Evolutionary conservation across 2,888 invertebrate species (phyloP).

Genomic region (Hemicrepidius hirtus): DNA sequence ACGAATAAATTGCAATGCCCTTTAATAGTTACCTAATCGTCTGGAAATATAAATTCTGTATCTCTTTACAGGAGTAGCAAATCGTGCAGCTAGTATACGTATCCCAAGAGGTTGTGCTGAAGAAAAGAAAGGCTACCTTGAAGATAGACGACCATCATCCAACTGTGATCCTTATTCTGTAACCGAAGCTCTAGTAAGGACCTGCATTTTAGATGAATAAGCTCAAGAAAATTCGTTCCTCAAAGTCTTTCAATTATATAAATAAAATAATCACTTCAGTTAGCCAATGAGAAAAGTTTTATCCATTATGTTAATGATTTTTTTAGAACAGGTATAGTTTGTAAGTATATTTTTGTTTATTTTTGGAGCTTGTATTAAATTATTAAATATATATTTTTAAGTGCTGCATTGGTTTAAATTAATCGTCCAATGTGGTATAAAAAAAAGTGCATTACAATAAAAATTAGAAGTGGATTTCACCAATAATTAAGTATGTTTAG

Average conservation of each 20-base stretch:
- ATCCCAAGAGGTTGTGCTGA: slow-evolving; percentile 94
- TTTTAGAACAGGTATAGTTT: not conserved
- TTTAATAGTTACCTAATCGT: too few relatives aligned
- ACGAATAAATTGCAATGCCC: too few relatives aligned
- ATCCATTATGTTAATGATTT: slow-evolving; percentile 3
- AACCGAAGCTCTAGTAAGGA: slow-evolving; percentile 88
- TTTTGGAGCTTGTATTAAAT: slow-evolving; percentile 38
- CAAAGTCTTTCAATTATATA: slow-evolving; percentile 44
- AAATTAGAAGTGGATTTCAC: not conserved
- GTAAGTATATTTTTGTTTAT: not conserved
- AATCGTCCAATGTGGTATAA: too few relatives aligned
- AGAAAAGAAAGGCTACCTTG: slow-evolving; percentile 95
- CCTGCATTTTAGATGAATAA: slow-evolving; percentile 88
- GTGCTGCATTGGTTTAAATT: not conserved
- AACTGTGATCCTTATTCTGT: slow-evolving; percentile 96
- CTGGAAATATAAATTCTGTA: too few relatives aligned
- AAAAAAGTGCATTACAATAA: slow-evolving; percentile 11
- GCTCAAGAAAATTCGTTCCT: slow-evolving; percentile 49
- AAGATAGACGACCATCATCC: slow-evolving; percentile 94
- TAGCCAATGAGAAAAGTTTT: slow-evolving; percentile 34
- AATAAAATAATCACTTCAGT: slow-evolving; percentile 11
- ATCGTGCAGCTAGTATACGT: slow-evolving; percentile 94
- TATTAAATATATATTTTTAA: slow-evolving; percentile 36
- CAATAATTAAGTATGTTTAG: slow-evolving; percentile 32
- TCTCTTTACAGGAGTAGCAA: slow-evolving; percentile 91